Evolutionary conservation across 2,113 vertebrate species (phyloP).

Genomic region (Cynopterus brachyotis): DNA sequence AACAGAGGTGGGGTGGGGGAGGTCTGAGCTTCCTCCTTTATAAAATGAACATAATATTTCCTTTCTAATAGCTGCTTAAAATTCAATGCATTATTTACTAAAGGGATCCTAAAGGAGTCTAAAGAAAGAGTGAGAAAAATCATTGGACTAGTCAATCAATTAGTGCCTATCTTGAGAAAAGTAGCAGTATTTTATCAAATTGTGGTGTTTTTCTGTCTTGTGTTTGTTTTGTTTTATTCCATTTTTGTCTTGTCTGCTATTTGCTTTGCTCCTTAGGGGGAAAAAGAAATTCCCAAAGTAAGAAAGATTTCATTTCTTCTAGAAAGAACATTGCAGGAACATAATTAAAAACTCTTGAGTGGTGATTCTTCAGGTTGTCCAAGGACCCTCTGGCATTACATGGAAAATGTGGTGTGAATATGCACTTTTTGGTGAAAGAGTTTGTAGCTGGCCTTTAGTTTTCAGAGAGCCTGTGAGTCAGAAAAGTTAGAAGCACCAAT

Average conservation of each 20-base stretch:
- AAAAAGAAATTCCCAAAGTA: constrained; percentile 11
- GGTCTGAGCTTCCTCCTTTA: background rate
- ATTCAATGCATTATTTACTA: background rate
- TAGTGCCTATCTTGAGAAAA: background rate
- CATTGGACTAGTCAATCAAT: background rate
- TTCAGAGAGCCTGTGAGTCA: background rate
- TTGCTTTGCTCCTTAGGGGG: constrained; percentile 44
- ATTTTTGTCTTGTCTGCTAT: constrained; percentile 43
- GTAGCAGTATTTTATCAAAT: background rate
- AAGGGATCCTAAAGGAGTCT: background rate
- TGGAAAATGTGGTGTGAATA: background rate
- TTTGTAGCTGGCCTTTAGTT: background rate
- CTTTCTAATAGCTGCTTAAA: background rate
- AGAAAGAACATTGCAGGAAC: background rate
- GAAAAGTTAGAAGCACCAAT: background rate
- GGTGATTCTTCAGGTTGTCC: background rate
- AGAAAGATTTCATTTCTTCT: constrained; percentile 38
- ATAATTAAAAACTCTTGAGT: constrained; percentile 12
- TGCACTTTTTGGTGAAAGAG: background rate
- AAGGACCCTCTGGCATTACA: background rate
- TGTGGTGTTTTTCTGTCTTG: background rate
- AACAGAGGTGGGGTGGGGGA: background rate
- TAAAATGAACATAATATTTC: background rate
- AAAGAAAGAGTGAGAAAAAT: background rate
- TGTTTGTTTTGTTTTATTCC: constrained; percentile 43